Conservation (phyloP, 2,797 vertebrate species). For the Vipera ursinii region DNA sequence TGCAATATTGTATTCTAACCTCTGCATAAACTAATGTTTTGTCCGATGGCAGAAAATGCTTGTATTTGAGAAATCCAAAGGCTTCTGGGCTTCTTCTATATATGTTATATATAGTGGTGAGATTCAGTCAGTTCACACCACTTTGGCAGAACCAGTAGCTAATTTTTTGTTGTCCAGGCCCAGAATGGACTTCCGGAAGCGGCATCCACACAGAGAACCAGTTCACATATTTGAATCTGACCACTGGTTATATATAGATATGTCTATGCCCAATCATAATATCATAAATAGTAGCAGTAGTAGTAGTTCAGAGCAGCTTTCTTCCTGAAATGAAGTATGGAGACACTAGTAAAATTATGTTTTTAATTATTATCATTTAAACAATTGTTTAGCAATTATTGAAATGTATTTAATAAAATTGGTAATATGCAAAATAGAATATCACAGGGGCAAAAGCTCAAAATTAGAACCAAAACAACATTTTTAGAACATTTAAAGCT, state of each 20-base stretch:
- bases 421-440: neutral
- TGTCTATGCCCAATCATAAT: neutral
- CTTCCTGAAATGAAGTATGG: neutral
- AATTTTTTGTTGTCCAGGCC: no score
- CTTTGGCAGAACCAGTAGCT: no score
- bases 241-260: neutral
- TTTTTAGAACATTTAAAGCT: neutral
- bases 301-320: neutral
- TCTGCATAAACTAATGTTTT: neutral
- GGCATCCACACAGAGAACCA: no score
- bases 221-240: no score
- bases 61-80: neutral
- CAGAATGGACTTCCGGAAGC: no score
- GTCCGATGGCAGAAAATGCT: neutral
- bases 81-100: neutral
- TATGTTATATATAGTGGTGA: neutral
- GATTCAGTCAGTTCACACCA: no score
- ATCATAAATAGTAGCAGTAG: neutral
- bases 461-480: neutral
- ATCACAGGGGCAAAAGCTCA: neutral
- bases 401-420: neutral
- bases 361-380: neutral
- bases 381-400: neutral
- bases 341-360: neutral
- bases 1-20: neutral